Conservation (phyloP, 2,888 invertebrate species). For the Crepidodera aurea region DNA sequence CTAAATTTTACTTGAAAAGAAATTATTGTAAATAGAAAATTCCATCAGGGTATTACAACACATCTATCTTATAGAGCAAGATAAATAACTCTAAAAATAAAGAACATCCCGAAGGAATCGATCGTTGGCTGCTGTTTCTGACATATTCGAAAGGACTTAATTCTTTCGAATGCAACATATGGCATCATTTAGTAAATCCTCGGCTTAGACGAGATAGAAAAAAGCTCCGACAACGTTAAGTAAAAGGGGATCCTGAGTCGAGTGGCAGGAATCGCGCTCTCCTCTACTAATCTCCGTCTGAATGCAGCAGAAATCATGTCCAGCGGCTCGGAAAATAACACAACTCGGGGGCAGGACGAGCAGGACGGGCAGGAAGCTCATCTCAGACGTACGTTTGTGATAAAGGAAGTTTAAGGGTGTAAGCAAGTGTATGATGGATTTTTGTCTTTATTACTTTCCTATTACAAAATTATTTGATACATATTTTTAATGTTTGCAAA, state of each 20-base stretch:
- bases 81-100: no score
- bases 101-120: not conserved
- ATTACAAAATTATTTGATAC: no score
- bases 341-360: constrained; percentile 24
- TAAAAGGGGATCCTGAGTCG: constrained; percentile 40
- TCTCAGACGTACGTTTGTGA: constrained; percentile 38
- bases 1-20: no score
- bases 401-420: no score
- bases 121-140: not conserved
- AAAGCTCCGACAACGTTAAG: constrained; percentile 33
- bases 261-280: constrained; percentile 58
- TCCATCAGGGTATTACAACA: no score
- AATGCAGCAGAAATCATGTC: constrained; percentile 61
- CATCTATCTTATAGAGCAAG: no score
- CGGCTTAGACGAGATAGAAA: constrained; percentile 32
- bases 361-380: constrained; percentile 6
- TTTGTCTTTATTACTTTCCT: no score
- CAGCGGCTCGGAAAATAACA: constrained; percentile 69
- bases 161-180: constrained; percentile 37
- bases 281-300: constrained; percentile 58
- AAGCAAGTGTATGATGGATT: no score
- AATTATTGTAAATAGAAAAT: no score
- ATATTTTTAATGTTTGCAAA: no score
- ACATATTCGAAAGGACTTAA: constrained; percentile 19
- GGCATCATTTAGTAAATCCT: constrained; percentile 39